A percentile compares a stretch with the other conserved stretches of the same genome.
Evolutionary conservation across 1,140 invertebrate species (phyloP).

Genomic region (Augochlora pura): DNA sequence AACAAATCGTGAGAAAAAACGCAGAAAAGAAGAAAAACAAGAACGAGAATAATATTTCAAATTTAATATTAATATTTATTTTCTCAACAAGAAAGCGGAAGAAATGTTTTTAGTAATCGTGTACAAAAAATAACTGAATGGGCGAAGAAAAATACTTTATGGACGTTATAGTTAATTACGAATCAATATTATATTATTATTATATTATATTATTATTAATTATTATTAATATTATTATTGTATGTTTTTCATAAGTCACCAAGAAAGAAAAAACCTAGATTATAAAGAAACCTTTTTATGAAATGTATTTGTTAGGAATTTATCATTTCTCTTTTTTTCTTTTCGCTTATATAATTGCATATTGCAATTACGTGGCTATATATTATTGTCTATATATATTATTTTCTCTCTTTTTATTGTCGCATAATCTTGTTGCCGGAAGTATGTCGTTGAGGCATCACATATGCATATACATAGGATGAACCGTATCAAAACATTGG

Average conservation of each 20-base stretch:
- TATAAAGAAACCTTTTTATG: constrained; percentile 72
- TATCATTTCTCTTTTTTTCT: constrained; percentile 59
- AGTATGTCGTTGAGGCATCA: constrained; percentile 39
- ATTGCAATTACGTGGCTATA: constrained; percentile 70
- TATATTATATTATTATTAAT: constrained; percentile 55
- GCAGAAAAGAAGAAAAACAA: constrained; percentile 42
- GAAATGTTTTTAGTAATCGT: constrained; percentile 75
- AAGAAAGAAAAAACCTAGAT: constrained; percentile 57
- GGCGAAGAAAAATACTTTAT: constrained; percentile 72
- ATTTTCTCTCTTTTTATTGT: constrained; percentile 71
- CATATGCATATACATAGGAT: not conserved
- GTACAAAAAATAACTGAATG: constrained; percentile 68
- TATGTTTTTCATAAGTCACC: constrained; percentile 67
- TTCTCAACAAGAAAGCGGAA: constrained; percentile 73
- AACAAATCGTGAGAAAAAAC: constrained; percentile 9
- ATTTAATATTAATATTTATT: constrained; percentile 79
- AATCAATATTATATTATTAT: constrained; percentile 71
- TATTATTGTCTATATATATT: constrained; percentile 39
- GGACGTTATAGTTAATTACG: constrained; percentile 75
- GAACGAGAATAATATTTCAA: constrained; percentile 74
- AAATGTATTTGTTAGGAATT: constrained; percentile 72
- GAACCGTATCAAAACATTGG: not conserved
- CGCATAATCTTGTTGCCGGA: constrained; percentile 60
- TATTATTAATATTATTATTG: constrained; percentile 64
- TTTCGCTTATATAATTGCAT: constrained; percentile 61